Evolutionary conservation across 2,797 vertebrate species (phyloP).

Genomic region (Chromobotia macracanthus): DNA sequence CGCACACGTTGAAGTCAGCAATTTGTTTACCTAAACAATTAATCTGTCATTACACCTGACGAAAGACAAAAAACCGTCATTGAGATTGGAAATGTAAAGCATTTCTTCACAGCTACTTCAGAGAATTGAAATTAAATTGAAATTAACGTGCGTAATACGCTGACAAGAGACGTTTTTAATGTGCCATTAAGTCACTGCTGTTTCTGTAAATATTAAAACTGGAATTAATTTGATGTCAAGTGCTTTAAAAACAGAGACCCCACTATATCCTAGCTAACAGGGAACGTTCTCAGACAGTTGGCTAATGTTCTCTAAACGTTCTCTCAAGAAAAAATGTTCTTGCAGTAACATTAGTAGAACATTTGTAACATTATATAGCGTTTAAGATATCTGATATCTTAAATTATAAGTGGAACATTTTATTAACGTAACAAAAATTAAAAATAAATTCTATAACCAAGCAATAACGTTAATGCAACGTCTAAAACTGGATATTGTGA

Average conservation of each 20-base stretch:
- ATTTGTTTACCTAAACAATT: conserved; percentile 61
- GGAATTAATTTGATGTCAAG: conserved; percentile 43
- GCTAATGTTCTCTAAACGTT: too few relatives aligned
- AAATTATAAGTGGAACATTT: too few relatives aligned
- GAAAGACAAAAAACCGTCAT: conserved; percentile 48
- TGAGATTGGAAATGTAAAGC: conserved; percentile 44
- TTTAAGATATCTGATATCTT: too few relatives aligned
- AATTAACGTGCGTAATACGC: conserved; percentile 49
- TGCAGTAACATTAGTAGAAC: too few relatives aligned
- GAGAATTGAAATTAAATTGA: conserved; percentile 43
- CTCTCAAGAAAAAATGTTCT: too few relatives aligned
- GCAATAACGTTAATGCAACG: too few relatives aligned
- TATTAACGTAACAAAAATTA: too few relatives aligned
- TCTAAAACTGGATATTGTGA: too few relatives aligned
- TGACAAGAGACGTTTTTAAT: conserved; percentile 51
- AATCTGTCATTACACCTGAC: conserved; percentile 57
- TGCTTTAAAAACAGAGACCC: conserved; percentile 1
- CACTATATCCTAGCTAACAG: too few relatives aligned
- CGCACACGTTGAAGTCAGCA: conserved; percentile 35
- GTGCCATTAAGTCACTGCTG: neutral
- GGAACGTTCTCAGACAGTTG: too few relatives aligned
- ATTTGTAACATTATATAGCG: too few relatives aligned
- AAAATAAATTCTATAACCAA: too few relatives aligned
- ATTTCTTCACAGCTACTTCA: conserved; percentile 41
- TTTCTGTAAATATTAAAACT: conserved; percentile 23